Evolutionary conservation across 2,113 vertebrate species (phyloP).

Genomic region (Xiphorhynchus elegans): DNA sequence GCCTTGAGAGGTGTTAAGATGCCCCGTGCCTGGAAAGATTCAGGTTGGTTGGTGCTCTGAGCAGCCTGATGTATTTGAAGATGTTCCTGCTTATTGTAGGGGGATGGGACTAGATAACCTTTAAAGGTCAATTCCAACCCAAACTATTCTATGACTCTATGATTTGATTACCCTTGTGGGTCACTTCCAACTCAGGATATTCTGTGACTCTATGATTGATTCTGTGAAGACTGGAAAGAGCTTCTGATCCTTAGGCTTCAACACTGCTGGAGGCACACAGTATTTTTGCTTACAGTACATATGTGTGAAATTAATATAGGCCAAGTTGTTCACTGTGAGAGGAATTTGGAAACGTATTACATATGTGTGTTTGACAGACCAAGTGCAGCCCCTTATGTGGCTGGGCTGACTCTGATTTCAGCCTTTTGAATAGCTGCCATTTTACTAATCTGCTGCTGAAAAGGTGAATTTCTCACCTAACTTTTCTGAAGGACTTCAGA

Average conservation of each 20-base stretch:
- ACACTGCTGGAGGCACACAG: neutral
- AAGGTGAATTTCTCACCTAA: neutral
- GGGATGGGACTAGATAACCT: neutral
- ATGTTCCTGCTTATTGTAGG: neutral
- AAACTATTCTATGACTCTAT: neutral
- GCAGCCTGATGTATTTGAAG: neutral
- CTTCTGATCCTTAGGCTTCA: neutral
- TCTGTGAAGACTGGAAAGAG: neutral
- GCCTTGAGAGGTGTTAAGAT: neutral
- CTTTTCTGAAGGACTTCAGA: neutral
- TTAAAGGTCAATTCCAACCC: neutral
- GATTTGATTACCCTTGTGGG: neutral
- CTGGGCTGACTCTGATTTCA: neutral
- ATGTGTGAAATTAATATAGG: neutral
- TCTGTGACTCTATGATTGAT: neutral
- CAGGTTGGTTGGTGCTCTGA: neutral
- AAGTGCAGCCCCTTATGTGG: rapidly evolving
- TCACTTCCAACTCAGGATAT: neutral
- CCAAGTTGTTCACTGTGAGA: neutral
- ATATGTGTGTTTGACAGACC: neutral
- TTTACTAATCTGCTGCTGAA: neutral
- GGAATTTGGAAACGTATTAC: neutral
- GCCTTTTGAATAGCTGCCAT: neutral
- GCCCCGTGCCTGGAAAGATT: neutral
- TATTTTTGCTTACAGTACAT: neutral